Evolutionary conservation across 2,113 vertebrate species (phyloP), one percentile per base, ranked within the genome.

Genomic region (Calcarius ornatus): DNA sequence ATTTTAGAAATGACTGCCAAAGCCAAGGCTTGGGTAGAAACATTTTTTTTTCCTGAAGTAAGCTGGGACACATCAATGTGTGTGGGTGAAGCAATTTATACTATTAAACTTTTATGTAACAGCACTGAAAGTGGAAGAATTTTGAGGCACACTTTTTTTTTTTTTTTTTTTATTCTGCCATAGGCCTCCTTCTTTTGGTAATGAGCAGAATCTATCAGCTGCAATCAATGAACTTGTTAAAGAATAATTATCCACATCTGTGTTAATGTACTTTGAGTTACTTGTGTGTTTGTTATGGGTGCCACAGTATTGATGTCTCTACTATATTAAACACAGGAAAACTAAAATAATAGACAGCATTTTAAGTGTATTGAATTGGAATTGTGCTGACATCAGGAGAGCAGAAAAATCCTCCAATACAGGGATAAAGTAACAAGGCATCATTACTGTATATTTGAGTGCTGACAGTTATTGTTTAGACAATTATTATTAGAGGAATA

Each of bases 181-280:
- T 35, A 12, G 60, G 11, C 47, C 21, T 7, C 31, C 19, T 56
- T 3, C 48, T 64, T 77, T 79, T 63, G 22, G 33, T 40, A 92
- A 77, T 94, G 80, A 90, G 31, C 38, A 81, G 69, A 73, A 73
- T 83, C 37, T 88, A 14, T 71, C 40, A 82, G 14, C 47, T 83
- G 42, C 15, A 70, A 86, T 95, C 91, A 92, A 50, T 93, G 48
- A 81, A 48, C 35, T 65, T 86, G 50, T 81, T 77, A 61, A 86
- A 73, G 72, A 90, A 50, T 88, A 92, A 88, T 93, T 95, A 86
- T 86, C 61, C 48, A 85, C 33, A 42, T 77, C 47, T 42, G 8
- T 80, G 50, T 43, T 95, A 91, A 47, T 71, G 72, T 31, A 59
- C 30, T 86, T 77, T n/a, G 38, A 73, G 68, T 61, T 72, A 43